Evolutionary conservation across 2,113 vertebrate species (phyloP).

Genomic region (Cercopithecus mona): DNA sequence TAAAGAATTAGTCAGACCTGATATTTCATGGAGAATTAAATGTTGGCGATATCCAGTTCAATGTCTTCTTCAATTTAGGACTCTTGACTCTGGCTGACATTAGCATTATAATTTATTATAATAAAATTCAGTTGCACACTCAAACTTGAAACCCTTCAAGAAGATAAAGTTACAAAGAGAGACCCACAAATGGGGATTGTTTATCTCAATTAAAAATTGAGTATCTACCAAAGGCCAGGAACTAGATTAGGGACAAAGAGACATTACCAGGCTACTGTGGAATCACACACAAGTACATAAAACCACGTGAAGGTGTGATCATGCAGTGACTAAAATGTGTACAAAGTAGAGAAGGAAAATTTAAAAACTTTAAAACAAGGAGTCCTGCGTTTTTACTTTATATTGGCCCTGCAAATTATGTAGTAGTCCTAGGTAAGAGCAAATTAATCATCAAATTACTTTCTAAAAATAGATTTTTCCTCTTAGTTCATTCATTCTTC

Average conservation of each 20-base stretch:
- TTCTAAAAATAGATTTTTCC: not conserved
- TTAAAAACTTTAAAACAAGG: not conserved
- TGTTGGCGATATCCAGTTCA: constrained; percentile 42
- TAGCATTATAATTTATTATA: constrained; percentile 70
- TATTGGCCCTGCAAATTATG: not conserved
- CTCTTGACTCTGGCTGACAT: constrained; percentile 47
- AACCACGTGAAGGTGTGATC: not conserved
- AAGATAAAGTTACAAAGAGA: constrained; percentile 55
- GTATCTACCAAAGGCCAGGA: not conserved
- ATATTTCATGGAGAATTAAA: constrained; percentile 64
- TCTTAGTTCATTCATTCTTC: not conserved
- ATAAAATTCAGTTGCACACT: constrained; percentile 55
- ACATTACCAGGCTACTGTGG: not conserved
- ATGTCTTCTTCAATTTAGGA: constrained; percentile 44
- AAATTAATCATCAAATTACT: not conserved
- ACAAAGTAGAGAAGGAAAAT: not conserved
- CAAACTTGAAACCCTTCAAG: constrained; percentile 61
- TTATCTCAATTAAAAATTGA: constrained; percentile 51
- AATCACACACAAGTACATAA: not conserved
- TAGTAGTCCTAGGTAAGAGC: not conserved
- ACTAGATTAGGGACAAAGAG: not conserved
- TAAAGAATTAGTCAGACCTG: constrained; percentile 62
- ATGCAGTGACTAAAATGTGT: not conserved
- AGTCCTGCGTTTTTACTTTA: not conserved
- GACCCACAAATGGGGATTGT: not conserved